These are phyloP conservation scores for Tryphoninae sp. DNA, from an alignment of 2,888 invertebrate genomes.

Conservation along the genomic window DNA sequence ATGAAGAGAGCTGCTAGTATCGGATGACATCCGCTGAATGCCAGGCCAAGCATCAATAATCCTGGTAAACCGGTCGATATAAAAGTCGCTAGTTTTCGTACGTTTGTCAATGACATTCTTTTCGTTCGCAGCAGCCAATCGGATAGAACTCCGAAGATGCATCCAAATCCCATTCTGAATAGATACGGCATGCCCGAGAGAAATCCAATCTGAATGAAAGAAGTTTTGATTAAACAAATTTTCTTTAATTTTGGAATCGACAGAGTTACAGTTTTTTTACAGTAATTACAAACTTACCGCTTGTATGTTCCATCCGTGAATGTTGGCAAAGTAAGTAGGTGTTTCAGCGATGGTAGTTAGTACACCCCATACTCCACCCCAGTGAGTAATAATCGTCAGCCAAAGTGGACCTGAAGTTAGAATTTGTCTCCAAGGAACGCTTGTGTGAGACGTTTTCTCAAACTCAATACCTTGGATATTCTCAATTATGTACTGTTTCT, in stretches of 20 bases:
- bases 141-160: conserved; percentile 83
- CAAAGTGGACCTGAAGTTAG: conserved; percentile 84
- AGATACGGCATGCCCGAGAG: conserved; percentile 86
- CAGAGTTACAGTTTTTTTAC: background rate
- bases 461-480: conserved; percentile 81
- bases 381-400: conserved; percentile 86
- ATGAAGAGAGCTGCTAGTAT: conserved; percentile 84
- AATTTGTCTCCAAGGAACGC: conserved; percentile 86
- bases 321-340: conserved; percentile 87
- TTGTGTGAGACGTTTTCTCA: conserved; percentile 16
- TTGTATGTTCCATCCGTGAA: conserved; percentile 87
- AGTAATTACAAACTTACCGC: conserved; percentile 81
- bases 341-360: conserved; percentile 87
- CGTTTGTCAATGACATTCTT: conserved; percentile 84
- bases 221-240: background rate
- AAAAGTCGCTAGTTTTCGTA: conserved; percentile 85
- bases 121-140: conserved; percentile 84
- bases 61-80: conserved; percentile 85
- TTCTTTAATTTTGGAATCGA: background rate
- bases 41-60: conserved; percentile 84
- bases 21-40: conserved; percentile 85
- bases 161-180: conserved; percentile 84
- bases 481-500: conserved; percentile 83
- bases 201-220: conserved; percentile 82
- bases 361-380: conserved; percentile 87